phyloP scores from a whole-genome alignment of 2,888 invertebrate genomes.

The Margaritifera margaritifera region DNA sequence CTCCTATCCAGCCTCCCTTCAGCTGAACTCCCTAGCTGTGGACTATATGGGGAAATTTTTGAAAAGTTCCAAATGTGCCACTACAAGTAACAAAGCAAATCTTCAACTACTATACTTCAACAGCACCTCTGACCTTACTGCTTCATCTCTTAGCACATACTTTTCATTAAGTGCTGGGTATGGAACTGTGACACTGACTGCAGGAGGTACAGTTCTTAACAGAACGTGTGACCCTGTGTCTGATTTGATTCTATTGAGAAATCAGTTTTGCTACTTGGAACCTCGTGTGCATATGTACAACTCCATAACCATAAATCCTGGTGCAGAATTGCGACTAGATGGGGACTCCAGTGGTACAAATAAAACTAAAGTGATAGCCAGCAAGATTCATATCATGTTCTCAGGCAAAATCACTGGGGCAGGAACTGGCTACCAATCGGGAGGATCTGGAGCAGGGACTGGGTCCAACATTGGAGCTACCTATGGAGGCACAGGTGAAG shows the following conservation, averaged over 20 bases:
- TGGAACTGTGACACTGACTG: constrained; percentile 15
- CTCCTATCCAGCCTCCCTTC: constrained; percentile 36
- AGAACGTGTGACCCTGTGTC: constrained; percentile 8
- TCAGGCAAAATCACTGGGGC: constrained; percentile 43
- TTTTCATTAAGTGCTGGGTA: constrained; percentile 24
- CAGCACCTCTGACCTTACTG: constrained; percentile 6
- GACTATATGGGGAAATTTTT: constrained; percentile 39
- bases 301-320: constrained; percentile 41
- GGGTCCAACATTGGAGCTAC: constrained; percentile 37
- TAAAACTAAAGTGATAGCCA: constrained; percentile 42
- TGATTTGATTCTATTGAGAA: constrained; percentile 28
- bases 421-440: constrained; percentile 40
- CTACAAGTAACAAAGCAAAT: constrained; percentile 17
- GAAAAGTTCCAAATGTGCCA: constrained; percentile 28
- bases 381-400: constrained; percentile 36
- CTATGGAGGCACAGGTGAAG: constrained; percentile 45
- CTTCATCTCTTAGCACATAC: constrained; percentile 2
- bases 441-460: constrained; percentile 40
- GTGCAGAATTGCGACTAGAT: constrained; percentile 38
- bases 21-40: constrained; percentile 25
- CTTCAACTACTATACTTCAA: constrained; percentile 29
- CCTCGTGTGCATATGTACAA: constrained; percentile 31
- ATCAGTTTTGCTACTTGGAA: constrained; percentile 43
- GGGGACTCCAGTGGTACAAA: constrained; percentile 38
- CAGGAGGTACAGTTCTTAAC: constrained; percentile 13